Base-by-base conservation (phyloP, 2,888 invertebrate species). In the Drosophila nigricruria region DNA sequence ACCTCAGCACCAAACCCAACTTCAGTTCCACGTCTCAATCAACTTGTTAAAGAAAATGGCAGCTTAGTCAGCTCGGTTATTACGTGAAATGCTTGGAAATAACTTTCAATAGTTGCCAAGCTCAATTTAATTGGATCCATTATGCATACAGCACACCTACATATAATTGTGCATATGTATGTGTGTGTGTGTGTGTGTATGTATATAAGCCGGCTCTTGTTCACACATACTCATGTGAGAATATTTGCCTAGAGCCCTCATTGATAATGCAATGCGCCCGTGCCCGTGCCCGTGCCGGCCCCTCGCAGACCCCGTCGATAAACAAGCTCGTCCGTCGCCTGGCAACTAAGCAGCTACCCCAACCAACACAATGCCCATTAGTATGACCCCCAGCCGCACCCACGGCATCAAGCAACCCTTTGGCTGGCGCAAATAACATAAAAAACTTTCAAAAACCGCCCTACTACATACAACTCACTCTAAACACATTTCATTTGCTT, bases 401-500 rank as follows among this genome's bases (percentile, higher is more conserved):
- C 4, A 1, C 12, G 50, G 57, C 49, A 23, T 20, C 38, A 32
- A 67, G 36, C 79, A 78, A 78, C 79, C 79, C 79, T 72, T 77
- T 43, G 18, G 16, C 40, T 16, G 34, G 27, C 53, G 20, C 43
- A 70, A 74, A 47, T 49, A 38, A 38, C 38, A 38, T 38, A 53
- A 53, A 53, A 18, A 53, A 38, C 20, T 23, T 36, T 36, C 12
- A n/a, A 16, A 53, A 53, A n/a, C 59, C 65, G 69, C 74, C 77
- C 79, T 56, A 67, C 69, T 63, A 64, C 66, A 74, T 63, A 64
- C 66, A 74, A 54, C 79, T 63, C 77, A 67, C 63, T 63, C 79
- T 59, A 63, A 76, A 74, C 80, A 69, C 74, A 88, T 86, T 88
- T 83, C 81, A 88, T 88, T 85, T 86, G 81, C 78, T 81, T 85